These are phyloP conservation scores for Lerema accius DNA, from an alignment of 1,140 invertebrate species.

Conservation along the genomic window DNA sequence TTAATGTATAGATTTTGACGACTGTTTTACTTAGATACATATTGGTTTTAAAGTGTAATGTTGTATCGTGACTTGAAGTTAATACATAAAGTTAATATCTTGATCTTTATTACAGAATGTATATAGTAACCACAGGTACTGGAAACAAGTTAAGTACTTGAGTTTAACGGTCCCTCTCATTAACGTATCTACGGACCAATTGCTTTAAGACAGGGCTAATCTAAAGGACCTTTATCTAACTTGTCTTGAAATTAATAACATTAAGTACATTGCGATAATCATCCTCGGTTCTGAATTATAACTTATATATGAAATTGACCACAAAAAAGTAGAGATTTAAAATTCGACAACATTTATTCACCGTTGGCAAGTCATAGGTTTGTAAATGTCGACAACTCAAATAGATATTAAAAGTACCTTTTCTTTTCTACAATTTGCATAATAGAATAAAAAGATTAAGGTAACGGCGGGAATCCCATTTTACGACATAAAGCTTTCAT, in stretches of 20 bases:
- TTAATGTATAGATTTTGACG: too few relatives aligned
- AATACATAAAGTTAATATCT: too few relatives aligned
- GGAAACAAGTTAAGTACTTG: slow-evolving; percentile 15
- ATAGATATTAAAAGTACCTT: slow-evolving; percentile 35
- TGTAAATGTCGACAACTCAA: slow-evolving; percentile 11
- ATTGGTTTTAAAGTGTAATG: too few relatives aligned
- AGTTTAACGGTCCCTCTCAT: slow-evolving; percentile 16
- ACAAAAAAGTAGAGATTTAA: neutral
- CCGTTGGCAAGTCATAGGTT: neutral
- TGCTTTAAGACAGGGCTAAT: slow-evolving; percentile 24
- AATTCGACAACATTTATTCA: neutral
- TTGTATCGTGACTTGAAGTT: too few relatives aligned
- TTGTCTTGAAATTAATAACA: slow-evolving; percentile 2
- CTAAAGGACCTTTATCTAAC: slow-evolving; percentile 8
- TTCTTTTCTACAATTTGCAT: slow-evolving; percentile 55
- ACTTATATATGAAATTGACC: neutral
- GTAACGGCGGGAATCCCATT: slow-evolving; percentile 74
- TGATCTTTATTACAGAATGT: too few relatives aligned
- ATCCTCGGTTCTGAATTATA: too few relatives aligned
- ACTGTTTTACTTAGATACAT: too few relatives aligned
- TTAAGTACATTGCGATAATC: neutral
- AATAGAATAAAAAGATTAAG: slow-evolving; percentile 72
- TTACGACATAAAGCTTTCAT: slow-evolving; percentile 72
- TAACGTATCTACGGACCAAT: slow-evolving; percentile 19
- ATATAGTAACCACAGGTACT: slow-evolving; percentile 7